Percentiles rank a stretch among this genome's conserved stretches.
phyloP scores from a whole-genome alignment of 2,113 vertebrate genomes.

The Sorex araneus region DNA sequence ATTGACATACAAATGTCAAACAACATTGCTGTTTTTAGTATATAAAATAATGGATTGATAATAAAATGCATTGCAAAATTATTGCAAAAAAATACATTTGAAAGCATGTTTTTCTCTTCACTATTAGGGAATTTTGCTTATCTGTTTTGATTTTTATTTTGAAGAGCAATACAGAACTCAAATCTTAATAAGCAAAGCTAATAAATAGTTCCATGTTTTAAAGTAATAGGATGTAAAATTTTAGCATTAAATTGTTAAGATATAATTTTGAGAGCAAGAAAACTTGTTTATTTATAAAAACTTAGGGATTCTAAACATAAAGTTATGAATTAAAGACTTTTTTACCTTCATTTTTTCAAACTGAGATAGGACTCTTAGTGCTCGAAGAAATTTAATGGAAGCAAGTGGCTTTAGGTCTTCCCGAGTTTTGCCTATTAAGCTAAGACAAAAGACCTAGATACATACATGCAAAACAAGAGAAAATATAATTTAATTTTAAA shows the following conservation, averaged over 20 bases:
- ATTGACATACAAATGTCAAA: background rate
- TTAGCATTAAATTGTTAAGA: background rate
- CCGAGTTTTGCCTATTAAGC: constrained; percentile 92
- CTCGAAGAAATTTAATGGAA: constrained; percentile 96
- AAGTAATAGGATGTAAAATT: background rate
- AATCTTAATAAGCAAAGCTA: background rate
- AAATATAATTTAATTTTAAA: background rate
- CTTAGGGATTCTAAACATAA: background rate
- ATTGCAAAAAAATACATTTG: background rate
- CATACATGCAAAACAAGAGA: constrained; percentile 35
- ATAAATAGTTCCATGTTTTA: background rate
- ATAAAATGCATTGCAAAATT: background rate
- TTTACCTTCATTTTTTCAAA: constrained; percentile 99
- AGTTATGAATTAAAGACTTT: constrained; percentile 15
- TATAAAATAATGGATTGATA: background rate
- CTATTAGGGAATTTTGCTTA: background rate
- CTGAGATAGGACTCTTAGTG: constrained; percentile 95
- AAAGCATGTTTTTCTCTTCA: constrained; percentile 25
- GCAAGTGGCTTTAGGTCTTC: constrained; percentile 87
- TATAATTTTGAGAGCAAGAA: background rate
- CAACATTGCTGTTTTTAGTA: background rate
- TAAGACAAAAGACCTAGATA: constrained; percentile 95
- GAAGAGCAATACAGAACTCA: background rate
- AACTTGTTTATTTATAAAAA: background rate
- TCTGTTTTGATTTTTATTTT: constrained; percentile 27